phyloP scores from a whole-genome alignment of 1,140 invertebrate genomes.

The Antheraea mylitta region DNA sequence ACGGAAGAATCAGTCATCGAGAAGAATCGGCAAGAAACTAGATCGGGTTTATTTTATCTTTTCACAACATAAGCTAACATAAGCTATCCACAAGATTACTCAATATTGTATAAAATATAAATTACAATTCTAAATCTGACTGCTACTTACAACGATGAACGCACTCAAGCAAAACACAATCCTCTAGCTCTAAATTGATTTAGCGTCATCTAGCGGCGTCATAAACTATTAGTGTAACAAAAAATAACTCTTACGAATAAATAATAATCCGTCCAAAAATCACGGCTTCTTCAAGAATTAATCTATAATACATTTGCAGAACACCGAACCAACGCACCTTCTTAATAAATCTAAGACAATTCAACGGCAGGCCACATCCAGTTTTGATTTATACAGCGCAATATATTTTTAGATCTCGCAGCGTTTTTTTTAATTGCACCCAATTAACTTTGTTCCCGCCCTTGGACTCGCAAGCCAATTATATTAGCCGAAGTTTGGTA shows the following conservation, averaged over 20 bases:
- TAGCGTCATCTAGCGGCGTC: too few relatives aligned
- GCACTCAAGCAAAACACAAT: too few relatives aligned
- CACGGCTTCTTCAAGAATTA: background rate
- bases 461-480: slow-evolving; percentile 32
- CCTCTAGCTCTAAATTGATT: too few relatives aligned
- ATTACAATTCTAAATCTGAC: too few relatives aligned
- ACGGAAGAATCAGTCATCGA: too few relatives aligned
- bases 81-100: too few relatives aligned
- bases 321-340: slow-evolving; percentile 1
- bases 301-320: background rate
- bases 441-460: slow-evolving; percentile 41
- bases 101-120: too few relatives aligned
- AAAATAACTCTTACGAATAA: background rate
- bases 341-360: background rate
- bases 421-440: slow-evolving; percentile 41
- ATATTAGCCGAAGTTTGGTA: slow-evolving; percentile 21
- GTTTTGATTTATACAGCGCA: slow-evolving; percentile 1
- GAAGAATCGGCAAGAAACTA: too few relatives aligned
- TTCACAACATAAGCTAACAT: too few relatives aligned
- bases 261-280: background rate
- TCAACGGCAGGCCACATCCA: slow-evolving; percentile 6
- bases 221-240: too few relatives aligned
- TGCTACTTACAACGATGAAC: too few relatives aligned
- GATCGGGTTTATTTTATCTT: too few relatives aligned
- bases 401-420: slow-evolving; percentile 35